Evolutionary conservation across 1,140 invertebrate genomes (phyloP).

Genomic region (Calliopsis andreniformis): DNA sequence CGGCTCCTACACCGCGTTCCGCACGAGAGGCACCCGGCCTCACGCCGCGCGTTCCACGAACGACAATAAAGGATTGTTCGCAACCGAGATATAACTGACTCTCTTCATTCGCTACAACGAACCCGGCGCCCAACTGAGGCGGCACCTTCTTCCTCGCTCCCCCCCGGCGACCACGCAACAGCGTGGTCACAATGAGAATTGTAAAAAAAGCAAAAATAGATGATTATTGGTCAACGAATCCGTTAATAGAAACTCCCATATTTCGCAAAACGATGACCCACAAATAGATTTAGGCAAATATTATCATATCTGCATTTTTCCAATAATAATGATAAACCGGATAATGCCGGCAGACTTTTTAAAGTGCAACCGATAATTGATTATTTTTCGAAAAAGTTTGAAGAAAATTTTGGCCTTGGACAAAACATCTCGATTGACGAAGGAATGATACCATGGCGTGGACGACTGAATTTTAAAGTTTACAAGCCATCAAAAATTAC

Average conservation of each 20-base stretch:
- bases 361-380: conserved; percentile 13
- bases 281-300: conserved; percentile 53
- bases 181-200: too few relatives aligned
- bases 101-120: too few relatives aligned
- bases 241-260: conserved; percentile 57
- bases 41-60: too few relatives aligned
- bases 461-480: conserved; percentile 35
- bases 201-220: conserved; percentile 41
- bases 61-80: too few relatives aligned
- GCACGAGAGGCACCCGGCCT: too few relatives aligned
- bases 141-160: too few relatives aligned
- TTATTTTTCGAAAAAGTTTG: conserved; percentile 10
- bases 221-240: conserved; percentile 66
- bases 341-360: conserved; percentile 8
- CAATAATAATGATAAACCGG: too few relatives aligned
- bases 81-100: too few relatives aligned
- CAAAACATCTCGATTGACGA: conserved; percentile 30
- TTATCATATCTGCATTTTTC: conserved; percentile 28
- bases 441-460: conserved; percentile 32
- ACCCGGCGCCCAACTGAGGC: too few relatives aligned
- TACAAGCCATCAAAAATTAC: conserved; percentile 29
- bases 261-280: conserved; percentile 63
- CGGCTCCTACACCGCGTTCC: too few relatives aligned
- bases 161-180: too few relatives aligned
- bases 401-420: conserved; percentile 8